Conservation (phyloP, 2,888 invertebrate genomes). For the Pyrrhosoma nymphula region DNA sequence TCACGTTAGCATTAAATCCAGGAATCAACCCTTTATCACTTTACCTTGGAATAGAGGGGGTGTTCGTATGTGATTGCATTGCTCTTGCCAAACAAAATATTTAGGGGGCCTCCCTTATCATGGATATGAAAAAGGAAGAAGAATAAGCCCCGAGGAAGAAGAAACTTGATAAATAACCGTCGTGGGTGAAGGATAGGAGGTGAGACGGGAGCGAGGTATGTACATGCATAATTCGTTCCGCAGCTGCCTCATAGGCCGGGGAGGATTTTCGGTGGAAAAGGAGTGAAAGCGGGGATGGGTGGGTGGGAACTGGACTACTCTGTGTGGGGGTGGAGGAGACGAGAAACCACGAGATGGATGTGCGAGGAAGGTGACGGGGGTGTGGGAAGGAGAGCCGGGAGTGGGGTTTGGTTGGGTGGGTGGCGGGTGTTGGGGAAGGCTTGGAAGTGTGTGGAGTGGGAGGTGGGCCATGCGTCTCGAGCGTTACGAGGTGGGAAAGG, state of each 20-base stretch:
- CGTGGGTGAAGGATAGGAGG: background rate
- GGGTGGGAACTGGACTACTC: background rate
- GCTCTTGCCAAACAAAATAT: background rate
- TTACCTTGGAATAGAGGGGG: background rate
- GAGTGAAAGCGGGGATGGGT: background rate
- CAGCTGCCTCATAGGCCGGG: background rate
- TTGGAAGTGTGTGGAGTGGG: background rate
- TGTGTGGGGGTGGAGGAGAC: background rate
- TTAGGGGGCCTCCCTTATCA: background rate
- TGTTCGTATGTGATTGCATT: background rate
- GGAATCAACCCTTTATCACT: background rate
- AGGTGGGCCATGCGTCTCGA: background rate
- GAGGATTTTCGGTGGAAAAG: constrained; percentile 50
- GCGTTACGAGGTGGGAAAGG: background rate
- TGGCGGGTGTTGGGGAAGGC: background rate
- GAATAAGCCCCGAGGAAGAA: background rate
- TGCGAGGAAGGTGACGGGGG: background rate
- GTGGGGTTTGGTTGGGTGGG: background rate
- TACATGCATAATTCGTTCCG: constrained; percentile 30
- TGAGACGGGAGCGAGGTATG: background rate
- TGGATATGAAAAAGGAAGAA: background rate
- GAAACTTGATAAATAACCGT: background rate
- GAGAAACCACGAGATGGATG: constrained; percentile 40
- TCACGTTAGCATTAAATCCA: background rate
- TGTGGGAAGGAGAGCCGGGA: background rate